Conservation (phyloP, 2,888 invertebrate species). For the Lycaena phlaeas region DNA sequence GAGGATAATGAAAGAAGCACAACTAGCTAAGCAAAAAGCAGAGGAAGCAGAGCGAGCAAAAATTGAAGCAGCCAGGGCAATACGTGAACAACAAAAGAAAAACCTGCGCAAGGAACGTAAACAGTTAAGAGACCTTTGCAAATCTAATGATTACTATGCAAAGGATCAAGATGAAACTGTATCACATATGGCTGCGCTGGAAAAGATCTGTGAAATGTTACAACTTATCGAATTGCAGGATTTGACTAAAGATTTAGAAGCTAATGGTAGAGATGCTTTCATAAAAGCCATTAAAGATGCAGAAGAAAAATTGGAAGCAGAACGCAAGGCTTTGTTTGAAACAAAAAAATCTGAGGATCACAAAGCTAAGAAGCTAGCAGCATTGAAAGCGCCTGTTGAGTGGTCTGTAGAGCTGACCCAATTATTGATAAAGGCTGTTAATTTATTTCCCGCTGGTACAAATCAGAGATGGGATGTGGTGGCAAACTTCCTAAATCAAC, state of each 20-base stretch:
- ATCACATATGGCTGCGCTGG: conserved; percentile 90
- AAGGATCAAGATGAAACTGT: conserved; percentile 80
- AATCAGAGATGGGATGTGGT: conserved; percentile 95
- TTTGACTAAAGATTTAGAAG: conserved; percentile 79
- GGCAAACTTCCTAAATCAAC: conserved; percentile 95
- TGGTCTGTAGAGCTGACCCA: conserved; percentile 93
- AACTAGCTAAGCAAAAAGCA: conserved; percentile 81
- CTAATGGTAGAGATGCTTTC: conserved; percentile 78
- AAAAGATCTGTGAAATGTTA: conserved; percentile 90
- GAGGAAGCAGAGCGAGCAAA: conserved; percentile 87
- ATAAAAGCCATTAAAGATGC: conserved; percentile 78
- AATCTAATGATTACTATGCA: conserved; percentile 86
- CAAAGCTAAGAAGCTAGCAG: conserved; percentile 52
- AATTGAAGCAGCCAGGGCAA: conserved; percentile 86
- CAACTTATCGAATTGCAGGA: conserved; percentile 81
- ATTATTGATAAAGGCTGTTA: conserved; percentile 95
- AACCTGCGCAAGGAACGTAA: conserved; percentile 91
- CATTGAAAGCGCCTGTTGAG: conserved; percentile 64
- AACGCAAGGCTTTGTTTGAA: conserved; percentile 76
- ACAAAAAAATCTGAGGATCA: conserved; percentile 60
- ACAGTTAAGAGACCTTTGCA: conserved; percentile 82
- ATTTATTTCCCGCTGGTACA: conserved; percentile 96
- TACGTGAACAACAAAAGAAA: conserved; percentile 89
- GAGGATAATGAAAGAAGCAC: conserved; percentile 80
- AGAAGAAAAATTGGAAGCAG: conserved; percentile 84